A percentile compares a stretch with the other conserved stretches of the same genome.
Conservation (phyloP, 1,140 invertebrate species). For the Neocloeon triangulifer region DNA sequence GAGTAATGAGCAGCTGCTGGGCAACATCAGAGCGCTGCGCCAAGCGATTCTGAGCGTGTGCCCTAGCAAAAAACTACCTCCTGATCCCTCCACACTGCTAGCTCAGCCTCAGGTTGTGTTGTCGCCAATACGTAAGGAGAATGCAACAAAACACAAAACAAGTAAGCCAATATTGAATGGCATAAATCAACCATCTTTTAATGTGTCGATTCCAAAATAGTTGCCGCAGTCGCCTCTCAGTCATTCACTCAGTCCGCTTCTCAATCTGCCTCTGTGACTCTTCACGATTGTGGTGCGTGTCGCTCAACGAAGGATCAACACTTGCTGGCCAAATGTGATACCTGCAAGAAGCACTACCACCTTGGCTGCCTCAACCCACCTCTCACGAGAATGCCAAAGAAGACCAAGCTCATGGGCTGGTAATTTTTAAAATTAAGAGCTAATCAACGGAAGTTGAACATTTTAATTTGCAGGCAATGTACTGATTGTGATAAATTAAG, state of each 20-base stretch:
- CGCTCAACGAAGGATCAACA: slow-evolving; percentile 59
- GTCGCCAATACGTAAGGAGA: too few species aligned
- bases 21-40: too few species aligned
- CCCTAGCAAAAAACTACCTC: slow-evolving; percentile 28
- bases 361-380: slow-evolving; percentile 80
- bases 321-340: slow-evolving; percentile 81
- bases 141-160: too few species aligned
- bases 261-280: slow-evolving; percentile 4
- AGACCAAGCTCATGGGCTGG: slow-evolving; percentile 85
- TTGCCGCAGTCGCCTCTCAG: not conserved
- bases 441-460: not conserved
- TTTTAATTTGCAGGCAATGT: slow-evolving; percentile 39
- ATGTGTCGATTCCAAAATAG: not conserved
- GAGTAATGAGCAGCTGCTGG: too few species aligned
- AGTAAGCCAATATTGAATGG: too few species aligned
- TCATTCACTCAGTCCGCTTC: too few species aligned
- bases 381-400: slow-evolving; percentile 76
- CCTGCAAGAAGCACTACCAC: slow-evolving; percentile 82
- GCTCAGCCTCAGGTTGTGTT: slow-evolving; percentile 3
- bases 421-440: slow-evolving; percentile 19
- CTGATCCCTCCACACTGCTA: slow-evolving; percentile 8
- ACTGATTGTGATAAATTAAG: slow-evolving; percentile 68
- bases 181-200: not conserved
- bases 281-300: slow-evolving; percentile 64
- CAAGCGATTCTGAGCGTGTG: slow-evolving; percentile 26